Evolutionary conservation across 1,140 invertebrate species (phyloP), one percentile per base, ranked within the genome.

Genomic region (Wasmannia auropunctata): DNA sequence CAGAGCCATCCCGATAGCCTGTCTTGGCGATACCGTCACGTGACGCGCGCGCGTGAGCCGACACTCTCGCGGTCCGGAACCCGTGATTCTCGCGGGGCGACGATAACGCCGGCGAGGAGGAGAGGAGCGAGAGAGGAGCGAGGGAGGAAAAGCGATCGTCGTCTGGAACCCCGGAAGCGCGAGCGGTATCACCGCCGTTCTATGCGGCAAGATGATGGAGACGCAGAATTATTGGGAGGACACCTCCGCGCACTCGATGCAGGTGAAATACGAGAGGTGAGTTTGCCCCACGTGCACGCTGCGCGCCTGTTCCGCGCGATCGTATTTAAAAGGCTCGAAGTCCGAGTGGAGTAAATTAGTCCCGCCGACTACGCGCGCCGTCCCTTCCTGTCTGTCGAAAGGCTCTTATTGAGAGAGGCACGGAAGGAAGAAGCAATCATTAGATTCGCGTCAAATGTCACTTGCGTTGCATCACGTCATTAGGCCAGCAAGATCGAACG

Each of bases 161-260:
- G 88, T 14, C 3, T 0, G 77, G 34, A 56, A 10, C 7, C 51
- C 37, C 37, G 74, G 80, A 56, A 56, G 31, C 14, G 31, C 28
- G 34, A 87, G 54, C 69, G 83, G 54, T 34, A 46, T 14, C 51
- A 76, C 54, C 70, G 72, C 40, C 8, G 67, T 93, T 94, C 92
- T 94, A 95, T 94, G 94, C 92, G 80, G 84, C 92, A 94, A 92
- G 85, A 95, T 95, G 94, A 95, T 95, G 95, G 95, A 95, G 67
- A 95, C 94, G 49, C 94, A 95, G 90, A 94, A 95, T 90, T 95
- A 95, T 70, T 95, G 95, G 95, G 94, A 95, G 90, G 95, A 95
- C 74, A 95, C 84, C 87, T 93, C 93, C 31, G 90, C 94, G 63
- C 94, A 95, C 87, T 92, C 94, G 22, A 95, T 95, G 94, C 94